phyloP scores from a whole-genome alignment of 2,888 invertebrate genomes.

The Melieria omissa region DNA sequence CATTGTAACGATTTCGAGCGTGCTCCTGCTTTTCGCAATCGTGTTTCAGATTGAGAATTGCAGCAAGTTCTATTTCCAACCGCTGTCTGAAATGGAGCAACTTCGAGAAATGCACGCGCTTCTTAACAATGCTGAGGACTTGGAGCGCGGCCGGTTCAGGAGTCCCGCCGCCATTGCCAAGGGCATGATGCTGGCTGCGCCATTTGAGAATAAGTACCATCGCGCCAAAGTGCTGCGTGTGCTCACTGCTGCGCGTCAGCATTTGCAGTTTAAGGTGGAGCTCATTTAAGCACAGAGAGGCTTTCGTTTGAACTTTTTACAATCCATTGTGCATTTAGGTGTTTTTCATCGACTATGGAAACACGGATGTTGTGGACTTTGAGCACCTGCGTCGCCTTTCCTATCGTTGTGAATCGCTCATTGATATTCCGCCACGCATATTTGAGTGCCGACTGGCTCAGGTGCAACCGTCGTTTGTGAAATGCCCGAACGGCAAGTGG shows the following conservation, averaged over 20 bases:
- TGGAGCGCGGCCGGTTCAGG: conserved; percentile 48
- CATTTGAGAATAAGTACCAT: conserved; percentile 68
- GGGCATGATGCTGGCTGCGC: conserved; percentile 72
- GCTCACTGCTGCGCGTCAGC: conserved; percentile 47
- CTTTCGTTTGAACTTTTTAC: background rate
- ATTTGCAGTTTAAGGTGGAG: conserved; percentile 53
- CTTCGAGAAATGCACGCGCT: conserved; percentile 62
- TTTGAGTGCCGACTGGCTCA: conserved; percentile 78
- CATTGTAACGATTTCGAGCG: no score
- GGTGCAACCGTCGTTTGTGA: conserved; percentile 75
- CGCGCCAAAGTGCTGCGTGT: conserved; percentile 71
- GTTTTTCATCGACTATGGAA: conserved; percentile 84
- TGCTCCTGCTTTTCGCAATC: background rate
- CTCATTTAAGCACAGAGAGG: background rate
- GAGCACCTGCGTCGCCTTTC: conserved; percentile 67
- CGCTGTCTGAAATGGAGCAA: conserved; percentile 52
- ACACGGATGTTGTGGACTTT: conserved; percentile 67
- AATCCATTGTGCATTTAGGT: conserved; percentile 68
- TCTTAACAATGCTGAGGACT: conserved; percentile 62
- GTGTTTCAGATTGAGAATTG: conserved; percentile 57
- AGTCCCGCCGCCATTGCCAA: conserved; percentile 59
- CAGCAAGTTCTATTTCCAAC: conserved; percentile 64
- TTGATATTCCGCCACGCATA: conserved; percentile 71
- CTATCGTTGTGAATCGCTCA: conserved; percentile 45
- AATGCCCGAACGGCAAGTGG: conserved; percentile 74